phyloP scores from a whole-genome alignment of 2,113 vertebrate species.

The Rhinolophus ferrumequinum region DNA sequence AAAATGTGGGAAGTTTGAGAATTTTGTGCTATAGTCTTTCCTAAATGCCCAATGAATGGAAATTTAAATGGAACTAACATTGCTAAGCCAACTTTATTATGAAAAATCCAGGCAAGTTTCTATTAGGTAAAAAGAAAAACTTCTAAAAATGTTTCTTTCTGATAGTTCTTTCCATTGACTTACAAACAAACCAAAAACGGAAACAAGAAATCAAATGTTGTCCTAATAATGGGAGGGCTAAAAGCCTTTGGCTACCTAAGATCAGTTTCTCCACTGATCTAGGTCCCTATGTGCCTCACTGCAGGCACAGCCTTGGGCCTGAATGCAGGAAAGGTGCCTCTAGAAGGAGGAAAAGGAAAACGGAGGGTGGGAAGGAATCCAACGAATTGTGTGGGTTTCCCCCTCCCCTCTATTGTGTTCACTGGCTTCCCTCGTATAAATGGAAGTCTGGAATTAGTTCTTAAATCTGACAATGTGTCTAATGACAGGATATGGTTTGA shows the following conservation, averaged over 20 bases:
- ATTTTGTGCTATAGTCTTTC: background rate
- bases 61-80: conserved; percentile 8
- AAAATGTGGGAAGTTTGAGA: conserved; percentile 36
- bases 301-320: background rate
- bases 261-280: background rate
- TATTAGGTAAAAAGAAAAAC: background rate
- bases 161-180: background rate
- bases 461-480: conserved; percentile 74
- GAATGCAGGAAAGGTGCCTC: background rate
- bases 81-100: background rate
- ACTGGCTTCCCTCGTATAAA: conserved; percentile 49
- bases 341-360: conserved; percentile 19
- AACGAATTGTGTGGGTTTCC: background rate
- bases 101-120: background rate
- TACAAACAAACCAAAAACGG: background rate
- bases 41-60: background rate
- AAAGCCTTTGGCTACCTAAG: background rate
- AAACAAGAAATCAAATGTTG: background rate
- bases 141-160: conserved; percentile 24
- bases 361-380: background rate
- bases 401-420: background rate
- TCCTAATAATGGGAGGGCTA: background rate
- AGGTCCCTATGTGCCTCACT: background rate
- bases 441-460: conserved; percentile 76
- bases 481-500: conserved; percentile 78